Percentiles rank a stretch among this genome's conserved stretches.
Conservation (phyloP, 2,113 vertebrate species). For the Bos taurus region DNA sequence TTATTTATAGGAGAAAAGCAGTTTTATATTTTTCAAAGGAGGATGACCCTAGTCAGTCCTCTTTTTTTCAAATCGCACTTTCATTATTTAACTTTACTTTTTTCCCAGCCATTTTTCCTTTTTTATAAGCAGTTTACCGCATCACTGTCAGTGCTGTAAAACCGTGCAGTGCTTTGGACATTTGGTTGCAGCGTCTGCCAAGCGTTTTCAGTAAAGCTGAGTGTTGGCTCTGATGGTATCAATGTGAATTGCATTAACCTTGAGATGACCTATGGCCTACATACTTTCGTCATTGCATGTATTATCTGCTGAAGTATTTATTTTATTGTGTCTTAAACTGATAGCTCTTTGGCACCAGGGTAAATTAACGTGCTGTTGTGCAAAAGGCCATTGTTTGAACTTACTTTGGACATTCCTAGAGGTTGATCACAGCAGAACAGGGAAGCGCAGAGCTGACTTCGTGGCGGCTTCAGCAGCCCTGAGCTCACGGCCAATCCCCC, state of each 20-base stretch:
- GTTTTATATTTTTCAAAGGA: not conserved
- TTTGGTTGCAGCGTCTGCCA: slow-evolving; percentile 67
- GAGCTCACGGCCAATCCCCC: not conserved
- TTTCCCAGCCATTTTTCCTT: not conserved
- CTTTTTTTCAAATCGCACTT: not conserved
- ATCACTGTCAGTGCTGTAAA: not conserved
- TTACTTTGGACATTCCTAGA: not conserved
- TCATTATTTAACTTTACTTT: not conserved
- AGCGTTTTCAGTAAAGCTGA: slow-evolving; percentile 55
- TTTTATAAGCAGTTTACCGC: slow-evolving; percentile 1
- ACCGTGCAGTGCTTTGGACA: slow-evolving; percentile 14
- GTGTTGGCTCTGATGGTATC: slow-evolving; percentile 38
- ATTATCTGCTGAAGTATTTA: slow-evolving; percentile 41
- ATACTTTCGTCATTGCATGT: slow-evolving; percentile 55
- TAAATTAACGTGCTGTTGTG: slow-evolving; percentile 14
- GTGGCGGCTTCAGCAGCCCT: not conserved
- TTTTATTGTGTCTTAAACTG: slow-evolving; percentile 59
- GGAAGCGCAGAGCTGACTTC: not conserved
- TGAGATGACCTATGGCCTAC: slow-evolving; percentile 46
- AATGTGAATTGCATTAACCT: slow-evolving; percentile 60
- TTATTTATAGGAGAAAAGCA: not conserved
- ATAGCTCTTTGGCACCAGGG: slow-evolving; percentile 26
- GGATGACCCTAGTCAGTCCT: not conserved
- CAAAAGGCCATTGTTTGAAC: not conserved
- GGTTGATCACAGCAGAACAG: not conserved